Evolutionary conservation across 2,113 vertebrate species (phyloP).

Genomic region (Corythoichthys haematopterus): DNA sequence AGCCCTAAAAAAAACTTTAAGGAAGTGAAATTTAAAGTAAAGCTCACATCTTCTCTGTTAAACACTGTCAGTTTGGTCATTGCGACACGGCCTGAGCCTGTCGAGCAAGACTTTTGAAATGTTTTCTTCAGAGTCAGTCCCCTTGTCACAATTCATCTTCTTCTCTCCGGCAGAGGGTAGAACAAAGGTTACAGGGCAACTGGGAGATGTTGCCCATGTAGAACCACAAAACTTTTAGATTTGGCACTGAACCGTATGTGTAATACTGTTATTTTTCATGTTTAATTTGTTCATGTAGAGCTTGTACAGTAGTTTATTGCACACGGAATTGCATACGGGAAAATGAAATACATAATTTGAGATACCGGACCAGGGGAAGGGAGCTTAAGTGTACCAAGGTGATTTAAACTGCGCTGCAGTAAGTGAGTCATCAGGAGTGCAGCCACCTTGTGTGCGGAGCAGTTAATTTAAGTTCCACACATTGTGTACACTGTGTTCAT

Average conservation of each 20-base stretch:
- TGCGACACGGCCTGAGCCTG: slow-evolving; percentile 24
- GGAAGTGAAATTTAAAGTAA: not conserved
- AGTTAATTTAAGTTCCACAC: not conserved
- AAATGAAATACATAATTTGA: not conserved
- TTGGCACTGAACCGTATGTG: not conserved
- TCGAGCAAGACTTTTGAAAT: slow-evolving; percentile 35
- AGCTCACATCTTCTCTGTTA: slow-evolving; percentile 2
- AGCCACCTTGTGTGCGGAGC: not conserved
- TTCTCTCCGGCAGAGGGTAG: slow-evolving; percentile 26
- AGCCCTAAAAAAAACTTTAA: no score
- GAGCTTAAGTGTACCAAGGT: not conserved
- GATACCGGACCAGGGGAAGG: not conserved
- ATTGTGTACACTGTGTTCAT: slow-evolving; percentile 1
- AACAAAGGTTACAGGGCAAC: slow-evolving; percentile 13
- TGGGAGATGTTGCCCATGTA: not conserved
- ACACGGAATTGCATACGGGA: not conserved
- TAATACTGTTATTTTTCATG: not conserved
- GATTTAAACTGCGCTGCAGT: not conserved
- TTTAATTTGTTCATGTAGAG: not conserved
- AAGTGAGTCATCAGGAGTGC: slow-evolving; percentile 4
- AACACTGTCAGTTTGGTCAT: slow-evolving; percentile 28
- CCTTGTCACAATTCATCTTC: slow-evolving; percentile 38
- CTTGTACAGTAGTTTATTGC: not conserved
- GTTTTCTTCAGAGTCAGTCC: slow-evolving; percentile 27
- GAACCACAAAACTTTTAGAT: not conserved